Evolutionary conservation across 2,888 invertebrate genomes (phyloP), one percentile per base, ranked within the genome.

Genomic region (Esperia sulphurella): DNA sequence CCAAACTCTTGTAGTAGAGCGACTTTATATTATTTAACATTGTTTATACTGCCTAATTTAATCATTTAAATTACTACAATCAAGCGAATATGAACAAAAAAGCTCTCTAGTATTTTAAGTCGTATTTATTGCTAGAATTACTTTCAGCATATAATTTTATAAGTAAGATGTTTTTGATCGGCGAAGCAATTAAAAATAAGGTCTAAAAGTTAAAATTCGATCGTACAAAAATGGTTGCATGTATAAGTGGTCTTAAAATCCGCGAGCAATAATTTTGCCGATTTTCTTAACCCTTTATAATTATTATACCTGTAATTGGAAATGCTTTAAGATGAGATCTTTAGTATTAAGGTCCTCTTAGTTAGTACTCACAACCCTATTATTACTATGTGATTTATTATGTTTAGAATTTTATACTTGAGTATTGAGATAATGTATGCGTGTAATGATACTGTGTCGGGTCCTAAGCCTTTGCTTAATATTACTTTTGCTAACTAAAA

Each of bases 61-160:
- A 52, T 52, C 50, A 49, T 55, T 57, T 45, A 35, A 40, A 63
- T 69, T 56, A 55, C 57, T 63, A 55, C 47, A 58, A 58, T 42
- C 47, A 21, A 3, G 21, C 21, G 45, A 53, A 58, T 59, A 55
- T 46, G 53, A 43, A 41, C 52, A 61, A 67, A 69, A 60, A 57
- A 60, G 80, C 83, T 84, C 83, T 84, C 82, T 85, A 80, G 72
- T 71, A 65, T 63, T 55, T 46, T 80, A 78, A 69, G 68, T 59
- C 56, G 50, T 80, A 81, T 83, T 82, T 85, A 81, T 83, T 81
- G 56, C 55, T 68, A 67, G 35, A 33, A 31, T 43, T 47, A 41
- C 43, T 39, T 14, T 30, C 52, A 52, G 52, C 57, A 55, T 63
- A 60, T 57, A 60, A 59, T 63, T 65, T 58, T 53, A 37, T 12